Evolutionary conservation across 37 sponge, comb jelly and placozoan genomes (phyloP), one percentile per base, ranked within the genome.

Genomic region (Cladorhizidae sp.): DNA sequence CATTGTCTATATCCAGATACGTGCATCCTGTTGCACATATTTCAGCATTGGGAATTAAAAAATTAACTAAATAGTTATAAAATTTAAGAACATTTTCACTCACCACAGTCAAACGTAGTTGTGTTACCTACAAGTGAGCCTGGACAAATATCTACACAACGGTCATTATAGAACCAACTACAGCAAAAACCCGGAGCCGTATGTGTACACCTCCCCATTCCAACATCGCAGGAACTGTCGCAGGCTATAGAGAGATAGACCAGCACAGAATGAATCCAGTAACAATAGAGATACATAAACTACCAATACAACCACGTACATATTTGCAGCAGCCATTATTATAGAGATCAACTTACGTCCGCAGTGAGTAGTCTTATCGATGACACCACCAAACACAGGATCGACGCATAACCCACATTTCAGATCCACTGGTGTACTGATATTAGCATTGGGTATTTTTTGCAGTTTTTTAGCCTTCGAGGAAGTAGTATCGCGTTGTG

Each of bases 21-120:
- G 5, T 36, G 32, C 67, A 65, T 3, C 35, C 67, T 65, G 36
- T 5, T 8, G 59, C 26, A 58, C 3, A 58, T 54, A 54, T 54
- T 20, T 17, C 55, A 54, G 55, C 55, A 54, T 54, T 54, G 17
- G 12, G 55, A 12, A 52, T 52, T 52, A 52, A 18, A 52, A 18
- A 52, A 15, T 15, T 52, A 15, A 52, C 15, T 18, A 18, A 52
- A 11, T 52, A 52, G 54, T 15, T 18, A 52, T 52, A 6, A 6
- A 61, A 61, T 61, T 61, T 26, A 26, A 21, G 8, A 21, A 22
- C 25, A 61, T 8, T 61, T 6, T 5, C 11, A 65, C 67, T 65
- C 35, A 65, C 67, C 67, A 65, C 67, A 65, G 67, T 65, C 35
- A 31, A 35, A 65, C 32, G 67, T 65, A 8, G 9, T 5, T 31